Evolutionary conservation across 2,797 vertebrate species (phyloP).

Genomic region (Ficedula albicollis): DNA sequence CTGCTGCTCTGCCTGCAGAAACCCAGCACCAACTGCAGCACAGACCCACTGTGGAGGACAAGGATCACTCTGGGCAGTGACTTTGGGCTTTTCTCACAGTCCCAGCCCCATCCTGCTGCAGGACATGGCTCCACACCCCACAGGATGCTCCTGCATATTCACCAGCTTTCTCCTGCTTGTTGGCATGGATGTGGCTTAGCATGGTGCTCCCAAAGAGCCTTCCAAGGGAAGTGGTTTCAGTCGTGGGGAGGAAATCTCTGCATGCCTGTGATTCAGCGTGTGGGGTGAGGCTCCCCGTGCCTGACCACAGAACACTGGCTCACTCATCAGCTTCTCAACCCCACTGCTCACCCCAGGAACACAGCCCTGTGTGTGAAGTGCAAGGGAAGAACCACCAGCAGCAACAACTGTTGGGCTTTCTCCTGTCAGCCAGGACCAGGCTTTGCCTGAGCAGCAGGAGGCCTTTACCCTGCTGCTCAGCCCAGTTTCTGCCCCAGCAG

Average conservation of each 20-base stretch:
- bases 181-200: not conserved
- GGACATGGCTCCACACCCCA: rapidly evolving
- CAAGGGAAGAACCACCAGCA: not conserved
- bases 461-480: not conserved
- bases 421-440: not conserved
- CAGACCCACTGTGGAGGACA: rapidly evolving
- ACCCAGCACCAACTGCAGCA: not conserved
- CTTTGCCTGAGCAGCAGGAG: not conserved
- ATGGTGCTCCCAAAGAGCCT: not conserved
- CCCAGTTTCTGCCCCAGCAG: not conserved
- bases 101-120: not conserved
- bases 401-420: not conserved
- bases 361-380: not conserved
- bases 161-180: not conserved
- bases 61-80: not conserved
- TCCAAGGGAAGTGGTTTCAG: not conserved
- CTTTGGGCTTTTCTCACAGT: not conserved
- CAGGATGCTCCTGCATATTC: rapidly evolving
- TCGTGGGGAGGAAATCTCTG: not conserved
- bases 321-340: not conserved
- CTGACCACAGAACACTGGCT: not conserved
- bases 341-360: not conserved
- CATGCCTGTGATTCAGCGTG: rapidly evolving
- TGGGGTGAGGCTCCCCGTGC: not conserved
- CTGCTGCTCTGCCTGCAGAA: rapidly evolving